Conservation (phyloP, 2,113 vertebrate genomes). For the Phoxinus phoxinus region DNA sequence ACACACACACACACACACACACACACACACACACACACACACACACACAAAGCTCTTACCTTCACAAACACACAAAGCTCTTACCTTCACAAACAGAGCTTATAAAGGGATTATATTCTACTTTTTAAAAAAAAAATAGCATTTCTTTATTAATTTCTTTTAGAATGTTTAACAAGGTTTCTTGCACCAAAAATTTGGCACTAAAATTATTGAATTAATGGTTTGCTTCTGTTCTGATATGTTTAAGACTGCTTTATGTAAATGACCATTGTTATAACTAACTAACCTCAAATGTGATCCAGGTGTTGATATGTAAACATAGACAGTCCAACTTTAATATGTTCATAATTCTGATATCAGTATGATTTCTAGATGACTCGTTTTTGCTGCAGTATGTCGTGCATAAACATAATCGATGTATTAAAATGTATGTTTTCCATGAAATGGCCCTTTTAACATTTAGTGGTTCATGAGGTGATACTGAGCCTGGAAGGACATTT, state of each 20-base stretch:
- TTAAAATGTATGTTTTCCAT: not conserved
- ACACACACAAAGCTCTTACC: not conserved
- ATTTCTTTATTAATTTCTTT: not conserved
- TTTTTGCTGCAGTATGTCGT: not conserved
- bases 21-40: too few species aligned
- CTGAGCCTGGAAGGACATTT: not conserved
- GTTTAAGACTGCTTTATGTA: not conserved
- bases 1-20: constrained; percentile 19
- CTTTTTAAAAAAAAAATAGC: too few species aligned
- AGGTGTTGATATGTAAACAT: not conserved
- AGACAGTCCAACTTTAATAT: not conserved
- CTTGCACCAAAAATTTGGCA: not conserved
- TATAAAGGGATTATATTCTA: not conserved
- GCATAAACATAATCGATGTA: not conserved
- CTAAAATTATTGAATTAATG: not conserved
- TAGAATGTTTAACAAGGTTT: not conserved
- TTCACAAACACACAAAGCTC: not conserved
- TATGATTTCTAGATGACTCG: not conserved
- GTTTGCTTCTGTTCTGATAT: not conserved
- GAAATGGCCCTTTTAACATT: not conserved
- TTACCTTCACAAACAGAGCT: constrained; percentile 2
- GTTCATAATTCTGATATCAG: not conserved
- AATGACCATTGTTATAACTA: not conserved
- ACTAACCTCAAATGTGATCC: not conserved
- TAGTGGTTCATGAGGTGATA: not conserved